Evolutionary conservation across 1,140 invertebrate genomes (phyloP).

Genomic region (Leptopilina boulardi): DNA sequence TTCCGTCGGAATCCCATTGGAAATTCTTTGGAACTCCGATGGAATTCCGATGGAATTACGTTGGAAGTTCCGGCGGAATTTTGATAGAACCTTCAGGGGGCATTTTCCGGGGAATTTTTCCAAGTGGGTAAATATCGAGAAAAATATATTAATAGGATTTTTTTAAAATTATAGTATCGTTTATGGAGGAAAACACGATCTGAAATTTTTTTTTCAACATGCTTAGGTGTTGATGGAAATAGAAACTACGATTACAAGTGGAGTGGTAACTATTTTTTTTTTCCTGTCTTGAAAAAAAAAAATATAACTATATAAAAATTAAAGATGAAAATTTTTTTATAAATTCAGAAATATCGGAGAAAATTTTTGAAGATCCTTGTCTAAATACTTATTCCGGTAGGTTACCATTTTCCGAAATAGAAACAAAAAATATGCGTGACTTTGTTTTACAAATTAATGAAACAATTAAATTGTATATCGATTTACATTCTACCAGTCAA

Average conservation of each 20-base stretch:
- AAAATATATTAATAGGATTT: not conserved
- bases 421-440: not conserved
- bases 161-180: slow-evolving; percentile 62
- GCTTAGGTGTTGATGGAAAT: not conserved
- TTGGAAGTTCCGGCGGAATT: too few relatives aligned
- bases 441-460: not conserved
- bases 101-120: too few relatives aligned
- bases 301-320: too few relatives aligned
- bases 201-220: not conserved
- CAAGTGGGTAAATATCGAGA: not conserved
- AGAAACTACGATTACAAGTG: not conserved
- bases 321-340: too few relatives aligned
- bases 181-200: not conserved
- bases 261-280: not conserved
- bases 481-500: not conserved
- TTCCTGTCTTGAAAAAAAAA: too few relatives aligned
- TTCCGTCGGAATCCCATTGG: too few relatives aligned
- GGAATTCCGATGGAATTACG: too few relatives aligned
- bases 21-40: too few relatives aligned
- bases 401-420: not conserved
- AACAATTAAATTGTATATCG: not conserved
- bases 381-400: not conserved
- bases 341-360: too few relatives aligned
- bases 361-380: not conserved
- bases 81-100: too few relatives aligned